phyloP scores from a whole-genome alignment of 2,888 invertebrate genomes.

The Unio pictorum region DNA sequence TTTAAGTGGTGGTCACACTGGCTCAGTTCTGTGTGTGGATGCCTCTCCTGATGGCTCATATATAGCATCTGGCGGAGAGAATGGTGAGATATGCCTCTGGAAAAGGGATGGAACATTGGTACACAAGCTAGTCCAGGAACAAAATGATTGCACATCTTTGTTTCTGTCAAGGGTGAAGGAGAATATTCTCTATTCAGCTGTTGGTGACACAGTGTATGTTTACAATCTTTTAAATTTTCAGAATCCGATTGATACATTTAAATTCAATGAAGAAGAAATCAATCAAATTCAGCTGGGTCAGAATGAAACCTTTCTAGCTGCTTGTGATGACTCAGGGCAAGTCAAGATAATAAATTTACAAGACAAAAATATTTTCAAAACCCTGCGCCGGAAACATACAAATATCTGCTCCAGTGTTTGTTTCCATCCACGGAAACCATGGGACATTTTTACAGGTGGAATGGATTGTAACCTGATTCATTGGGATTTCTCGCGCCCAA shows the following conservation, averaged over 20 bases:
- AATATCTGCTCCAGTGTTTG: conserved; percentile 67
- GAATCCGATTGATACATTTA: conserved; percentile 44
- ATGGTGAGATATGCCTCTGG: conserved; percentile 61
- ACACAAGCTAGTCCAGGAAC: conserved; percentile 36
- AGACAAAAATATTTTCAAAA: conserved; percentile 60
- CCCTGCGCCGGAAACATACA: conserved; percentile 65
- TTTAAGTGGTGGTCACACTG: conserved; percentile 47
- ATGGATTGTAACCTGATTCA: conserved; percentile 67
- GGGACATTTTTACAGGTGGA: conserved; percentile 65
- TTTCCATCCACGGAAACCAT: conserved; percentile 59
- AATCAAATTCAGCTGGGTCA: conserved; percentile 64
- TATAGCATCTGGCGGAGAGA: conserved; percentile 57
- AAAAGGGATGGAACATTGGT: conserved; percentile 30
- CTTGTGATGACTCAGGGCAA: conserved; percentile 68
- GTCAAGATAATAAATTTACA: conserved; percentile 63
- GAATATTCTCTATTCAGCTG: conserved; percentile 56
- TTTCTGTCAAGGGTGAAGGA: conserved; percentile 53
- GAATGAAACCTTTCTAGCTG: conserved; percentile 63
- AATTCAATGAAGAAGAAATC: conserved; percentile 65
- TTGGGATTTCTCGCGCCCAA: conserved; percentile 66
- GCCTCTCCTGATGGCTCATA: conserved; percentile 32
- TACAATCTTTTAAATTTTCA: conserved; percentile 52
- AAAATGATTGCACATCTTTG: conserved; percentile 61
- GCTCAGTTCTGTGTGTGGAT: conserved; percentile 58
- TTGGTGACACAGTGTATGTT: conserved; percentile 50